Conservation (phyloP, 2,113 vertebrate species). For the Nesogale talazaci region DNA sequence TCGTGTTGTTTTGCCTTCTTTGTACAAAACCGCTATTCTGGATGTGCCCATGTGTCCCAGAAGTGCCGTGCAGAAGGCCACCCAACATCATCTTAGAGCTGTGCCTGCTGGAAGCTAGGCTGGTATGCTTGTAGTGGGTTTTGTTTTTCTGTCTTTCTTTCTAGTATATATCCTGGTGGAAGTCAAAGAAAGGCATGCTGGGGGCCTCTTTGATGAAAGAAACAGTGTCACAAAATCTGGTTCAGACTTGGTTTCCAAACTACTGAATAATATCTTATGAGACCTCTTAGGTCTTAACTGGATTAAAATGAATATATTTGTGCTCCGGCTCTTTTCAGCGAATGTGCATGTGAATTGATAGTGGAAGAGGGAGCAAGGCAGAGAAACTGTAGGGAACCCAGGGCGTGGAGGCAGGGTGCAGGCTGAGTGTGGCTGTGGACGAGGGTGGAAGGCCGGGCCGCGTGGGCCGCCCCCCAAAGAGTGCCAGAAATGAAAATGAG, state of each 20-base stretch:
- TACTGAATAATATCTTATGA: slow-evolving; percentile 78
- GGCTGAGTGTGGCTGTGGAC: slow-evolving; percentile 45
- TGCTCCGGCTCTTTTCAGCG: slow-evolving; percentile 75
- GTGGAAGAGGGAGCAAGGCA: slow-evolving; percentile 37
- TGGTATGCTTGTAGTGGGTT: slow-evolving; percentile 17
- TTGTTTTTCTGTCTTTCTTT: not conserved
- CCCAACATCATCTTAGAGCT: slow-evolving; percentile 24
- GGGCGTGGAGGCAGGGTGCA: slow-evolving; percentile 30
- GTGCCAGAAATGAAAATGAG: slow-evolving; percentile 53
- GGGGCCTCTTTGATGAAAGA: slow-evolving; percentile 75
- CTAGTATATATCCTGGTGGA: slow-evolving; percentile 23
- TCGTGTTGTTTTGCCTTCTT: slow-evolving; percentile 49
- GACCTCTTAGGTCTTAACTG: slow-evolving; percentile 81
- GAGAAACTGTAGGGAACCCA: slow-evolving; percentile 53
- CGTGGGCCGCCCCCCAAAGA: slow-evolving; percentile 29
- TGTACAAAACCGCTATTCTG: slow-evolving; percentile 61
- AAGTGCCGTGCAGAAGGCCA: slow-evolving; percentile 68
- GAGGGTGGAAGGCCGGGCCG: not conserved
- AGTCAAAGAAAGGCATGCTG: slow-evolving; percentile 58
- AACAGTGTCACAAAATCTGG: slow-evolving; percentile 71
- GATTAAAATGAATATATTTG: slow-evolving; percentile 83
- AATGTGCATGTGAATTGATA: slow-evolving; percentile 80
- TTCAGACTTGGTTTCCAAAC: slow-evolving; percentile 76
- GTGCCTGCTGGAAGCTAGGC: slow-evolving; percentile 39
- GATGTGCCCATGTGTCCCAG: slow-evolving; percentile 47